Conservation (phyloP, 2,113 vertebrate genomes). For the Notarius lentiginosus region DNA sequence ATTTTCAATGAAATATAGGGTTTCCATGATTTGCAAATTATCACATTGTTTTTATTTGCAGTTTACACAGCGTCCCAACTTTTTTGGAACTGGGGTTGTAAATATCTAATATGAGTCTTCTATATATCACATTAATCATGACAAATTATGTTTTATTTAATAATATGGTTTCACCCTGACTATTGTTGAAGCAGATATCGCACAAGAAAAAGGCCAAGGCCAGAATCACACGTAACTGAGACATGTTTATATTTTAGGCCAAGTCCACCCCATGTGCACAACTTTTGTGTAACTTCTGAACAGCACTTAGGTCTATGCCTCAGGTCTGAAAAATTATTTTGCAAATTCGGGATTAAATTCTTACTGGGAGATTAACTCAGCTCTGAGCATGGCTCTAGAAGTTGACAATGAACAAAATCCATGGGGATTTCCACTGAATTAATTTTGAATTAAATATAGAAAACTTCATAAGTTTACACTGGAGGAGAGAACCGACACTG, state of each 20-base stretch:
- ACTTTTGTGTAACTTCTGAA: background rate
- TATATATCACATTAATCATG: background rate
- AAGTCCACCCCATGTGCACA: background rate
- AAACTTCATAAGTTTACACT: conserved; percentile 5
- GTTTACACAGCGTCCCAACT: too few relatives aligned
- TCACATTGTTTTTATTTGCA: too few relatives aligned
- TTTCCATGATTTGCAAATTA: too few relatives aligned
- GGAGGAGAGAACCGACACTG: conserved; percentile 14
- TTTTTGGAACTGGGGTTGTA: too few relatives aligned
- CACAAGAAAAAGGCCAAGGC: background rate
- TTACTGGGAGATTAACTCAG: background rate
- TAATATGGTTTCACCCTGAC: background rate
- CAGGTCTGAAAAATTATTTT: background rate
- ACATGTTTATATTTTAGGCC: background rate
- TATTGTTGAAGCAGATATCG: background rate
- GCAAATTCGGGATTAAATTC: background rate
- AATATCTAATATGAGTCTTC: background rate
- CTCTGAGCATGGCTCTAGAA: background rate
- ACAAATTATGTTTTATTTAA: background rate
- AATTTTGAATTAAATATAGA: conserved; percentile 21
- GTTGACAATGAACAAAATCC: background rate
- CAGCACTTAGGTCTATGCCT: background rate
- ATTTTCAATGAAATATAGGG: too few relatives aligned
- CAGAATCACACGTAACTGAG: background rate
- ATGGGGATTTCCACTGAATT: background rate